A percentile compares a stretch with the other conserved stretches of the same genome.
phyloP scores from a whole-genome alignment of 2,113 vertebrate species.

The Puntigrus tetrazona region DNA sequence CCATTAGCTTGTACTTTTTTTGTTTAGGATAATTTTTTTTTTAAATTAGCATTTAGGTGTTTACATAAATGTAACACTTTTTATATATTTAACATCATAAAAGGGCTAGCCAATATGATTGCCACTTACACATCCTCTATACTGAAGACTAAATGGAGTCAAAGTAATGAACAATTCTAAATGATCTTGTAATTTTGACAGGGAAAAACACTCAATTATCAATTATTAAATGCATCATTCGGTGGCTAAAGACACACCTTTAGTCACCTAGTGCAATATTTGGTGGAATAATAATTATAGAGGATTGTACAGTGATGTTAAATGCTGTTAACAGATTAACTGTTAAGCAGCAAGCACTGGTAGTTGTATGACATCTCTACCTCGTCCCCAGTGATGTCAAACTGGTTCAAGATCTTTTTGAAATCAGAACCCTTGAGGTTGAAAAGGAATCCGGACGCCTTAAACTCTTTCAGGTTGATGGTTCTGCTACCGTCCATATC shows the following conservation, averaged over 20 bases:
- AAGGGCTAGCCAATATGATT: not conserved
- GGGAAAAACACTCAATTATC: not conserved
- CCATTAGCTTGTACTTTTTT: not conserved
- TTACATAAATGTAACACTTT: not conserved
- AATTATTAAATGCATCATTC: not conserved
- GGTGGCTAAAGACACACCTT: not conserved
- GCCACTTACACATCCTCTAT: not conserved
- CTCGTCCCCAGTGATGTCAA: slow-evolving; percentile 59
- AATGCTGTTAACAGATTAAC: not conserved
- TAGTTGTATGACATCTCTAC: slow-evolving; percentile 51
- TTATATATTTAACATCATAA: not conserved
- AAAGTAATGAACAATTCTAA: not conserved
- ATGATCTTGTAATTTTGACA: not conserved
- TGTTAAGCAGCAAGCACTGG: not conserved
- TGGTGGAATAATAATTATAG: not conserved
- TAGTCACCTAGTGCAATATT: not conserved
- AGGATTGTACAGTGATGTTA: not conserved
- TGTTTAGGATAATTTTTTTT: not conserved
- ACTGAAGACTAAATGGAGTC: not conserved
- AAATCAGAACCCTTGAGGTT: slow-evolving; percentile 61
- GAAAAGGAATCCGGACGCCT: slow-evolving; percentile 68
- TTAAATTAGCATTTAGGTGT: not conserved
- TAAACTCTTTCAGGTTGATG: slow-evolving; percentile 41
- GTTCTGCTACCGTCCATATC: slow-evolving; percentile 38
- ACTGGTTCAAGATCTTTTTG: slow-evolving; percentile 61